A percentile compares a stretch with the other conserved stretches of the same genome.
These are phyloP conservation scores for Rhynchopsitta pachyrhyncha DNA, from an alignment of 2,113 vertebrate species.

Conservation along the genomic window DNA sequence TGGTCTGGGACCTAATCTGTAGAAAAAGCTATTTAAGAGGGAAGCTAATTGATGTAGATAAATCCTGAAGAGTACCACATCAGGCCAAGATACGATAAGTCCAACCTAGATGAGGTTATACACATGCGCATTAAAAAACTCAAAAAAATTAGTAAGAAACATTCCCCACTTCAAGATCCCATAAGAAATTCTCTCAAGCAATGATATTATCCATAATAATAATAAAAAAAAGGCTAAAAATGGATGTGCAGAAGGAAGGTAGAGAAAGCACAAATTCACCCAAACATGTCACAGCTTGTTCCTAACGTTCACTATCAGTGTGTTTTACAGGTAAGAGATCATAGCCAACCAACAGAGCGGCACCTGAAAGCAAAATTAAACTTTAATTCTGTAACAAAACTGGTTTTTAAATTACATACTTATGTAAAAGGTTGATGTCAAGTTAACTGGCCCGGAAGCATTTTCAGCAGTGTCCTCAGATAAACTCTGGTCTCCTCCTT, in stretches of 20 bases:
- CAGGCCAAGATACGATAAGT: slow-evolving; percentile 57
- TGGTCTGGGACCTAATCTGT: slow-evolving; percentile 39
- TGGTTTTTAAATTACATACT: background rate
- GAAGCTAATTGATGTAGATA: slow-evolving; percentile 65
- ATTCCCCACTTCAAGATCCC: slow-evolving; percentile 50
- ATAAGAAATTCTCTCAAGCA: slow-evolving; percentile 64
- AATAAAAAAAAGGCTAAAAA: slow-evolving; percentile 50
- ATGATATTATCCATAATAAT: slow-evolving; percentile 44
- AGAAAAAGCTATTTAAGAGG: slow-evolving; percentile 35
- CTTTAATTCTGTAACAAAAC: background rate
- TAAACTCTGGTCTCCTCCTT: background rate
- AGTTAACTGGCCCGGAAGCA: background rate
- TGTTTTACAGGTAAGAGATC: slow-evolving; percentile 4
- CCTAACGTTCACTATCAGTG: background rate
- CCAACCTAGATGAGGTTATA: slow-evolving; percentile 62
- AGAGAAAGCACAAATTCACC: background rate
- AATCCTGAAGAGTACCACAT: slow-evolving; percentile 59
- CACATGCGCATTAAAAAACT: slow-evolving; percentile 56
- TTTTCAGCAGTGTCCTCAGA: background rate
- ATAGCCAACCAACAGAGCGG: background rate
- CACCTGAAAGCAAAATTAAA: slow-evolving; percentile 1
- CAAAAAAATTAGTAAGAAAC: slow-evolving; percentile 59
- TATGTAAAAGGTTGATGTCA: background rate
- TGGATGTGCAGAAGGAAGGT: slow-evolving; percentile 7
- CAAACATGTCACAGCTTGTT: slow-evolving; percentile 32